phyloP scores from a whole-genome alignment of 37 sponge, comb jelly and placozoan genomes.

The Oscarella lobularis region DNA sequence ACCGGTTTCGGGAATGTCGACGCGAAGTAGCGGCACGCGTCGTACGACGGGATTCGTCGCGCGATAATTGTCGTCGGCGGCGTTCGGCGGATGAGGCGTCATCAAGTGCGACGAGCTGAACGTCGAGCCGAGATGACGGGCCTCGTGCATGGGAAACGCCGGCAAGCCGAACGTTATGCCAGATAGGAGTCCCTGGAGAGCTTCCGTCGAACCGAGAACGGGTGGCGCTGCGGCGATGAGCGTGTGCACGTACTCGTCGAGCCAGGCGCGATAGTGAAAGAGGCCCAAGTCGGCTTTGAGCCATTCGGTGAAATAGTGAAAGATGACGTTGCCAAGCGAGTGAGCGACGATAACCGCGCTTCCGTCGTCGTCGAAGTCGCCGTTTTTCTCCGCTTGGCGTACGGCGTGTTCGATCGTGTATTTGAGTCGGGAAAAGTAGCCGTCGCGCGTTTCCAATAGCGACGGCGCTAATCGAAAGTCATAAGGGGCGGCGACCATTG shows the following conservation, averaged over 20 bases:
- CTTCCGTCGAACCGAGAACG: not conserved
- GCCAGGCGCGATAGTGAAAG: not conserved
- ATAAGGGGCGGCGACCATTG: not conserved
- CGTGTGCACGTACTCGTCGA: not conserved
- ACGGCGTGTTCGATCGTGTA: not conserved
- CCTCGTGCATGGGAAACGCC: not conserved
- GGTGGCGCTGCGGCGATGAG: not conserved
- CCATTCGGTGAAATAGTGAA: not conserved
- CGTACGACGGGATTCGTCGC: not conserved
- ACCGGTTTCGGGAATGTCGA: not conserved
- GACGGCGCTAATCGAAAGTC: not conserved
- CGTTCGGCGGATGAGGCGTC: not conserved
- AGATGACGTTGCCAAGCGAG: not conserved
- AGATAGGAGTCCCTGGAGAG: not conserved
- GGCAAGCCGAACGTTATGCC: not conserved
- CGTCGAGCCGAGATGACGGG: not conserved
- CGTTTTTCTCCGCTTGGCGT: not conserved
- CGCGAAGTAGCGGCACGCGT: not conserved
- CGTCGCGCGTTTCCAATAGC: not conserved
- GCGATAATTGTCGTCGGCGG: not conserved
- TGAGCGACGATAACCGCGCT: not conserved
- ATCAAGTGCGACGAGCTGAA: not conserved
- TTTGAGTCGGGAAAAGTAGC: not conserved
- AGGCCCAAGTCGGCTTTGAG: not conserved
- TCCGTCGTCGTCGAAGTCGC: not conserved